A percentile compares a stretch with the other conserved stretches of the same genome.
phyloP scores from a whole-genome alignment of 1,140 invertebrate species.

The Watersipora subatra region DNA sequence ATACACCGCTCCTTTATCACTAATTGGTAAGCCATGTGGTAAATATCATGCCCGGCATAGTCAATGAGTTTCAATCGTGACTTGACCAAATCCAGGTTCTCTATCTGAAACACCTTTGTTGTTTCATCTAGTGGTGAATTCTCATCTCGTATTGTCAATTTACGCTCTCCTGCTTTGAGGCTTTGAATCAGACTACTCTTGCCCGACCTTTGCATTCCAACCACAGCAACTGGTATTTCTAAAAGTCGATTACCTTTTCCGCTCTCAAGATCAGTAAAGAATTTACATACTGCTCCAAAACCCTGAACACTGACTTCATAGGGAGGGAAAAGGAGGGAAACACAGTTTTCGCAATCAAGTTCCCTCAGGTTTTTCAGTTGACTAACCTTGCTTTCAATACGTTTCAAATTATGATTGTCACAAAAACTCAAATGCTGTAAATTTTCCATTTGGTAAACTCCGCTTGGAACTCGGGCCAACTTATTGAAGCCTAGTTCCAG shows the following conservation, averaged over 20 bases:
- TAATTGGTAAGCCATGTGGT: not conserved
- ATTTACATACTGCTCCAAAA: not conserved
- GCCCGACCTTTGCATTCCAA: not conserved
- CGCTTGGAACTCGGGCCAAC: no score
- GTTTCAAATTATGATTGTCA: no score
- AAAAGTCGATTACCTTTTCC: not conserved
- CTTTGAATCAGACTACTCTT: not conserved
- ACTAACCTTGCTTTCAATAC: no score
- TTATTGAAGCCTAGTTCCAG: no score
- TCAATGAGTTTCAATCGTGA: not conserved
- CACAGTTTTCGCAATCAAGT: not conserved
- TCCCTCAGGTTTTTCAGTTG: not conserved
- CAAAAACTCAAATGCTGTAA: no score
- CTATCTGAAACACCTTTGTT: not conserved
- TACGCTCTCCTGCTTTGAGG: not conserved
- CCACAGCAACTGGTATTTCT: not conserved
- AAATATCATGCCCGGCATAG: not conserved
- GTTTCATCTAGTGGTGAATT: not conserved
- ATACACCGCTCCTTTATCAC: not conserved
- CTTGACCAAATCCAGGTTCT: not conserved
- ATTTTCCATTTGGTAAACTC: no score
- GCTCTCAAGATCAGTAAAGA: not conserved
- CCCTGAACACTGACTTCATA: not conserved
- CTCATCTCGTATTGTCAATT: not conserved
- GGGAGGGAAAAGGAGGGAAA: not conserved